Conservation (phyloP, 2,888 invertebrate genomes). For the Silvanus unidentatus region DNA sequence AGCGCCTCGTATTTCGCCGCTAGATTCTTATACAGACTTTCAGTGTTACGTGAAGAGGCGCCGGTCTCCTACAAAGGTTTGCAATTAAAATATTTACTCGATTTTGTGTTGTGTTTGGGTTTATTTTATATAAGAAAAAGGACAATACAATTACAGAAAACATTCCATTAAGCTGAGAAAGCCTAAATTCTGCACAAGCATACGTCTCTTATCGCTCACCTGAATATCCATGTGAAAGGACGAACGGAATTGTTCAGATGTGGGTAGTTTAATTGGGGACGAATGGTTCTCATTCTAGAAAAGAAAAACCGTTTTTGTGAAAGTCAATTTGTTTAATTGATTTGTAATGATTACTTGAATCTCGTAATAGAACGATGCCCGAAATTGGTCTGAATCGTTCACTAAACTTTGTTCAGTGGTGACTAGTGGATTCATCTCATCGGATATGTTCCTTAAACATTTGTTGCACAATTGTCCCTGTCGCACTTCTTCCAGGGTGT, state of each 20-base stretch:
- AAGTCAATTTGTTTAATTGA: too few relatives aligned
- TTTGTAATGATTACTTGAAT: too few relatives aligned
- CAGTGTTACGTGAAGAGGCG: constrained; percentile 37
- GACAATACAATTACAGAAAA: constrained; percentile 7
- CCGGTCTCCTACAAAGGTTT: not conserved
- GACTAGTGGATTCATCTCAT: constrained; percentile 15
- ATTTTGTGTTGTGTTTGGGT: not conserved
- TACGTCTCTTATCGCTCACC: constrained; percentile 33
- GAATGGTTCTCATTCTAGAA: too few relatives aligned
- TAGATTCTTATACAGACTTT: constrained; percentile 71
- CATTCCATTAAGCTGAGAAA: constrained; percentile 30
- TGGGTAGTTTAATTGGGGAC: constrained; percentile 1
- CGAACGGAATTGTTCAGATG: constrained; percentile 28
- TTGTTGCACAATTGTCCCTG: constrained; percentile 79
- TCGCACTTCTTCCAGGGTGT: constrained; percentile 79
- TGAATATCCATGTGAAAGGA: constrained; percentile 44
- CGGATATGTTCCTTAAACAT: constrained; percentile 58
- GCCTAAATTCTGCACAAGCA: constrained; percentile 32
- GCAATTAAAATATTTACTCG: constrained; percentile 1
- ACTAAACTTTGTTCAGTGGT: constrained; percentile 26
- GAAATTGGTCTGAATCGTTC: constrained; percentile 7
- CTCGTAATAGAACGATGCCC: constrained; percentile 35
- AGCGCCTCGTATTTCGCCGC: constrained; percentile 83
- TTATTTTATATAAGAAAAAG: not conserved
- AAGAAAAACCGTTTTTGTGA: too few relatives aligned